Evolutionary conservation across 1,140 invertebrate species (phyloP), one percentile per base, ranked within the genome.

Genomic region (Heterodera schachtii): DNA sequence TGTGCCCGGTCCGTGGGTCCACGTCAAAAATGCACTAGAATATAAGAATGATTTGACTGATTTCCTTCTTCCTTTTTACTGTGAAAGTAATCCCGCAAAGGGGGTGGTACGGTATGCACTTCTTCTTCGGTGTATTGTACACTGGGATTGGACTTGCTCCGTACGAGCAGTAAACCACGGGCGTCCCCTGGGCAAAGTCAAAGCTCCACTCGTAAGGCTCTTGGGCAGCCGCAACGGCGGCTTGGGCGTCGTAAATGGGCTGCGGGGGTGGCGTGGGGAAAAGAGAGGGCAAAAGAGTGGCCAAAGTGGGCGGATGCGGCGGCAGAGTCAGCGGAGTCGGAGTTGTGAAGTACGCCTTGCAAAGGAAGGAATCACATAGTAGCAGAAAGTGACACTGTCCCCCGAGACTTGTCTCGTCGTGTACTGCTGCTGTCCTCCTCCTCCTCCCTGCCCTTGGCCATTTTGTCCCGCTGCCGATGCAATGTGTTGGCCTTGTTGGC

Each of bases 31-130:
- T 78, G 70, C 77, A 78, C 77, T 78, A 44, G 19, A 78, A 69
- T 47, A 21, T 52, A 41, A 46, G 2, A 5, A 43, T 47, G 19
- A 7, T 60, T 19, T 44, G n/a, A 49, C 8, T 41, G 43, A 44
- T 8, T 78, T 21, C 9, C 11, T 21, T 71, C 4, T n/a, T 41
- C 9, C 3, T 19, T 11, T 13, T 11, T 64, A 78, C 77, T 46
- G 80, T 78, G 44, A 78, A 81, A 3, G 73, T 49, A 52, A 81
- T 69, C 8, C 80, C 80, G 71, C 80, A 81, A 41, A 67, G 21
- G 2, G 80, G 80, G 49, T 81, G 73, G 71, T 81, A 78, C 3
- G 80, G 80, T 47, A 81, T 74, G 44, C 80, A 81, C 77, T 77
- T 81, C 49, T 81, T 81, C 74, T 77, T 71, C 8, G 80, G 73